phyloP scores from a whole-genome alignment of 2,113 vertebrate species.

The Morone chrysops region DNA sequence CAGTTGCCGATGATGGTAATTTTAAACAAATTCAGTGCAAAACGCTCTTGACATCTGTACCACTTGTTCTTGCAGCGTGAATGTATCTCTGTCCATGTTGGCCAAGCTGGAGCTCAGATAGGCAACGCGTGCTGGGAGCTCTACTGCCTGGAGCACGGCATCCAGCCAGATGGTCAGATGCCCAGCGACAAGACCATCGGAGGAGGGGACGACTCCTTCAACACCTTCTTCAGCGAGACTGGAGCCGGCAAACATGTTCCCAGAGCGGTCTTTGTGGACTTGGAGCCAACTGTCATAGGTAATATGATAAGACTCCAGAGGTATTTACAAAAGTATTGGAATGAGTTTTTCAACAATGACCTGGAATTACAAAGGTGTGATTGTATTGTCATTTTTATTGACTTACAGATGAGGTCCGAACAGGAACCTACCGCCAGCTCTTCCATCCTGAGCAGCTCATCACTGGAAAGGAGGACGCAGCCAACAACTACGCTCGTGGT shows the following conservation, averaged over 20 bases:
- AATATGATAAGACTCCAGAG: neutral
- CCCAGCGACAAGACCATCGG: conserved; percentile 80
- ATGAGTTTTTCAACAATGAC: neutral
- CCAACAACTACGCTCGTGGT: conserved; percentile 88
- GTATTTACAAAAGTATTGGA: neutral
- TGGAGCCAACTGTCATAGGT: conserved; percentile 83
- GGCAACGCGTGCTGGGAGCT: conserved; percentile 93
- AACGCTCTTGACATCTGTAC: conserved; percentile 9
- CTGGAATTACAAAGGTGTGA: fast-evolving
- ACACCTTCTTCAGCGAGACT: conserved; percentile 83
- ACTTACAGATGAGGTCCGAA: conserved; percentile 84
- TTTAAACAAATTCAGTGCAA: too few species aligned
- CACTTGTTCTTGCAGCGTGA: conserved; percentile 67
- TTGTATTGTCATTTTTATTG: neutral
- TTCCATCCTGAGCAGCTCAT: conserved; percentile 90
- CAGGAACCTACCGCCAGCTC: conserved; percentile 86
- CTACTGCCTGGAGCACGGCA: conserved; percentile 92
- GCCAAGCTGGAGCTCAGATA: conserved; percentile 88
- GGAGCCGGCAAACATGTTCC: conserved; percentile 82
- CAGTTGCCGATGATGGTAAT: too few species aligned
- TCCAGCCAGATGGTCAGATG: conserved; percentile 83
- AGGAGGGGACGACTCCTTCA: conserved; percentile 81
- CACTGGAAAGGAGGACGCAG: conserved; percentile 89
- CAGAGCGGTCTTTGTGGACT: conserved; percentile 78
- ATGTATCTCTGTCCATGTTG: conserved; percentile 78